These are phyloP conservation scores for Tenebrosternarchus preto DNA, from an alignment of 2,113 vertebrate genomes.

Conservation along the genomic window DNA sequence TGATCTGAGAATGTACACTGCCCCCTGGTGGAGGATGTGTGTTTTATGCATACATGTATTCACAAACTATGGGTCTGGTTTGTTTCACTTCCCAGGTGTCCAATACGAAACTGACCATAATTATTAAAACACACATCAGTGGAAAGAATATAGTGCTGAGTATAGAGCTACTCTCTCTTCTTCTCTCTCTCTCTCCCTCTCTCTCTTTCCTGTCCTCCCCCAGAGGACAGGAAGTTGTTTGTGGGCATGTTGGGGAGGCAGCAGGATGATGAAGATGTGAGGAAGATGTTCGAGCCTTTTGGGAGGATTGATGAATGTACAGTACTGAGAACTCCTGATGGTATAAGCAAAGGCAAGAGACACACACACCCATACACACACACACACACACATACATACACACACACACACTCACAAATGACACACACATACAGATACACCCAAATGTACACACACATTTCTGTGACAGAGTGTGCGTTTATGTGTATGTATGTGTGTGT, in stretches of 20 bases:
- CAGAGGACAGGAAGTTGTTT: conserved; percentile 94
- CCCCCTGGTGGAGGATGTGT: background rate
- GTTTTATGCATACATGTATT: background rate
- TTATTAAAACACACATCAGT: no score
- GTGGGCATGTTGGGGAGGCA: conserved; percentile 95
- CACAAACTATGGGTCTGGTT: no score
- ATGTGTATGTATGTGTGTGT: conserved; percentile 38
- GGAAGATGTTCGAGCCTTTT: conserved; percentile 90
- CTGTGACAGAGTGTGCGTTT: background rate
- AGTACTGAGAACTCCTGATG: conserved; percentile 87
- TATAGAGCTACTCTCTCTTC: background rate
- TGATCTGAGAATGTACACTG: background rate
- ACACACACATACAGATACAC: background rate
- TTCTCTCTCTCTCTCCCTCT: background rate
- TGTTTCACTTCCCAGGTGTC: no score
- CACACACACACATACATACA: background rate
- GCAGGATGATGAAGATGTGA: conserved; percentile 90
- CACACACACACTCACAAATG: background rate
- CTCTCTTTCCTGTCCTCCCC: conserved; percentile 2
- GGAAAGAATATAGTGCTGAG: no score
- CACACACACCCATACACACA: background rate
- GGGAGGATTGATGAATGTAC: conserved; percentile 92
- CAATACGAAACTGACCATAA: no score
- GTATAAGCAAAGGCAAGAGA: conserved; percentile 86
- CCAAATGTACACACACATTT: background rate